A percentile compares a stretch with the other conserved stretches of the same genome.
phyloP scores from a whole-genome alignment of 92 coral and sea anemone genomes.

The Chrysogorgia sp. region DNA sequence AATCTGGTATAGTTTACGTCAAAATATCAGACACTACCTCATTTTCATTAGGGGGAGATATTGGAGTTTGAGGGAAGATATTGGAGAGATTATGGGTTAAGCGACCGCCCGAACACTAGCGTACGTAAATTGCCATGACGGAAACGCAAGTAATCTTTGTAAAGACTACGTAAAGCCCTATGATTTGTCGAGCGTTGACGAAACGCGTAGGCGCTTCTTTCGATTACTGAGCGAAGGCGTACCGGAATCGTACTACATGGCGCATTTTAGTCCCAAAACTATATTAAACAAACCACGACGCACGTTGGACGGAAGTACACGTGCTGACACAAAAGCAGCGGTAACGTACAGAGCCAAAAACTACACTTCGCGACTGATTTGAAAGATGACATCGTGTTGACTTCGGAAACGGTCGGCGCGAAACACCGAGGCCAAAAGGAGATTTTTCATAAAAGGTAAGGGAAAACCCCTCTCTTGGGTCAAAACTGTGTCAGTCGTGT shows the following conservation, averaged over 20 bases:
- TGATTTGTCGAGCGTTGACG: not conserved
- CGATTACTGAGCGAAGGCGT: constrained; percentile 41
- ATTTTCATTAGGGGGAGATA: no score
- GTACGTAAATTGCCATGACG: not conserved
- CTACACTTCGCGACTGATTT: not conserved
- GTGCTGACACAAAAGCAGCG: not conserved
- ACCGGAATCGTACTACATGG: not conserved
- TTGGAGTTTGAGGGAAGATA: no score
- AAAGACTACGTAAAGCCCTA: not conserved
- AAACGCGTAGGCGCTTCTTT: constrained; percentile 15
- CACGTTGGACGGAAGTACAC: not conserved
- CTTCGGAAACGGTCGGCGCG: constrained; percentile 31
- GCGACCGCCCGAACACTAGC: no score
- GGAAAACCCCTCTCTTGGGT: constrained; percentile 21
- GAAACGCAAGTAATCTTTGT: not conserved
- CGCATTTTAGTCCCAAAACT: not conserved
- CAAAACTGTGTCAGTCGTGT: not conserved
- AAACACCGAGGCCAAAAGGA: constrained; percentile 8
- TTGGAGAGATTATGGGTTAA: no score
- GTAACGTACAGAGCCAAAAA: not conserved
- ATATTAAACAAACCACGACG: not conserved
- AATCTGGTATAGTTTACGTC: no score
- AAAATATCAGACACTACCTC: no score
- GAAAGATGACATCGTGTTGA: constrained; percentile 4
- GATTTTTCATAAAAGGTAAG: constrained; percentile 21